Evolutionary conservation across 2,888 invertebrate genomes (phyloP), one percentile per base, ranked within the genome.

Genomic region (Yponomeuta evonymella): DNA sequence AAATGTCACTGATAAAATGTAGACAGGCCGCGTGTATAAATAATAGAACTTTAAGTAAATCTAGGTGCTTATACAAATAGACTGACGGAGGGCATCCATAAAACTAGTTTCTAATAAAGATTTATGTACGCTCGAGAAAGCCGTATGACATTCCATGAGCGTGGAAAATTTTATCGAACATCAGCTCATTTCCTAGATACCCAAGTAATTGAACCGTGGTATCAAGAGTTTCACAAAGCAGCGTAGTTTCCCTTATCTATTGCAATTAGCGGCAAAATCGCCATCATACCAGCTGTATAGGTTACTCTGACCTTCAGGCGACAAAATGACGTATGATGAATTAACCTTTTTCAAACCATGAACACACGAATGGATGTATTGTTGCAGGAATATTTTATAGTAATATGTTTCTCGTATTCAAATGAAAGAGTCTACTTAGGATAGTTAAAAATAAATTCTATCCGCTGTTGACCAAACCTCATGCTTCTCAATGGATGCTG

Each of bases 141-240:
- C 15, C 51, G 51, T 58, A 58, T 58, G 15, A 15, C 15, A 58
- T 58, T 58, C 51, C 51, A 4, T 72, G 29, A 30, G 72, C 66
- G 73, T 75, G 83, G 83, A 82, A 83, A 83, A 76, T 83, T 83
- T 74, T 79, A 73, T 72, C 62, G 65, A 30, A 6, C 33, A 66
- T 66, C 66, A 64, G 66, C 72, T 71, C 71, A 72, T 77, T 79
- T 79, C 72, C 73, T 69, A 72, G 83, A 83, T 83, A 81, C 75
- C 79, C 72, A 48, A 8, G 70, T 73, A 74, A 76, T 75, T 78
- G 77, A 78, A 73, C 77, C 76, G 73, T 74, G 71, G 9, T 64
- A 64, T 8, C 67, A 36, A 12, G 3, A 10, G 65, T 29, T n/a
- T 9, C 63, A 29, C 29, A 10, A 29, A 65, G 4, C 30, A 29